A percentile compares a stretch with the other conserved stretches of the same genome.
Conservation (phyloP, 2,888 invertebrate species). For the Helleia helle region DNA sequence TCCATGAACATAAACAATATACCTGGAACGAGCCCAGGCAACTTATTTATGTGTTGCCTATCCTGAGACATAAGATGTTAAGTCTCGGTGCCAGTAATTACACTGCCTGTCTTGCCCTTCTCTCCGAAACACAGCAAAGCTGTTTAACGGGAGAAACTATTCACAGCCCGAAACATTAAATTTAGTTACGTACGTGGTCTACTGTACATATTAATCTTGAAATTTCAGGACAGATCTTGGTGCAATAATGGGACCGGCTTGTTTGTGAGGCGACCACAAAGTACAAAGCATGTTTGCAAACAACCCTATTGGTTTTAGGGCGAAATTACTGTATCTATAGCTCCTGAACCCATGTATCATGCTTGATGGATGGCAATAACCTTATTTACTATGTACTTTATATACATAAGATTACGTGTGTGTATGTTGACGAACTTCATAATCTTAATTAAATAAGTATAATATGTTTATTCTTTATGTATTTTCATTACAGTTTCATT, state of each 20-base stretch:
- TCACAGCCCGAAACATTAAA: background rate
- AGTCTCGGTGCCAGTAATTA: too few relatives aligned
- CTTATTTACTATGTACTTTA: background rate
- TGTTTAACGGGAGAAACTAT: too few relatives aligned
- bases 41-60: too few relatives aligned
- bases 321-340: conserved; percentile 33
- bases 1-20: too few relatives aligned
- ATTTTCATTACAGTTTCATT: too few relatives aligned
- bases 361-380: too few relatives aligned
- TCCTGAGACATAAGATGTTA: too few relatives aligned
- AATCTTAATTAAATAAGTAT: background rate
- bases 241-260: conserved; percentile 44
- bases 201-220: conserved; percentile 36
- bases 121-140: too few relatives aligned
- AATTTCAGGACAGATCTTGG: conserved; percentile 37
- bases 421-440: background rate
- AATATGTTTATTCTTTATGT: too few relatives aligned
- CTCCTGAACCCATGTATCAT: conserved; percentile 11
- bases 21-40: too few relatives aligned
- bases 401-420: too few relatives aligned
- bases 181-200: background rate
- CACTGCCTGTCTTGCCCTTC: too few relatives aligned
- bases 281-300: conserved; percentile 53
- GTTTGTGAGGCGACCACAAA: conserved; percentile 42
- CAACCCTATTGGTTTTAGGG: conserved; percentile 51